A percentile compares a stretch with the other conserved stretches of the same genome.
Conservation (phyloP, 1,140 invertebrate species). For the Caenorhabditis brenneri region DNA sequence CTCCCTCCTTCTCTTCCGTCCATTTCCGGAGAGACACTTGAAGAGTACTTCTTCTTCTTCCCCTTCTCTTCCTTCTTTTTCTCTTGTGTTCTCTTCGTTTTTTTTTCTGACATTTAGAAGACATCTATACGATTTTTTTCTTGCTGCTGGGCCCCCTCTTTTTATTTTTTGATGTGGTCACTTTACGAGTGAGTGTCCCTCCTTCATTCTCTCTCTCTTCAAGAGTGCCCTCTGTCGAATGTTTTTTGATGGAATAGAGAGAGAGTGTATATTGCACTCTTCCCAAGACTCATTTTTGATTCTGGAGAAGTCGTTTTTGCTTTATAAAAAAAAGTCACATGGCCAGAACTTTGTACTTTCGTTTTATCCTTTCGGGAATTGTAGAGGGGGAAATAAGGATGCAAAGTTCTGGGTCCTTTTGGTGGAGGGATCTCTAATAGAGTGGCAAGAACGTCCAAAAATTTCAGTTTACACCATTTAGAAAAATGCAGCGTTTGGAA, state of each 20-base stretch:
- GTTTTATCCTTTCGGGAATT: not conserved
- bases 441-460: too few species aligned
- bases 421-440: too few species aligned
- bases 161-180: slow-evolving; percentile 27
- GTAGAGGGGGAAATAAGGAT: too few species aligned
- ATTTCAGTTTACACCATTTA: too few species aligned
- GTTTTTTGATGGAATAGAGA: slow-evolving; percentile 40
- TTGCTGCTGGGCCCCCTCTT: not conserved
- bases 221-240: not conserved
- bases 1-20: too few species aligned
- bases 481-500: too few species aligned
- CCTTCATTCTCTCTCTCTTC: too few species aligned
- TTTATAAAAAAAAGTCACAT: not conserved
- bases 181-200: slow-evolving; percentile 14
- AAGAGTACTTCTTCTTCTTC: not conserved
- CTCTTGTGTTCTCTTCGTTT: not conserved
- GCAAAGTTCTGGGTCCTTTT: too few species aligned
- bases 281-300: not conserved
- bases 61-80: not conserved
- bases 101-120: slow-evolving; percentile 40
- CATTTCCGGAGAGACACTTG: slow-evolving; percentile 14
- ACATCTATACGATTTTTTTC: slow-evolving; percentile 39
- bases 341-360: not conserved
- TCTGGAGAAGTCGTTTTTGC: not conserved
- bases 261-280: not conserved